Percentiles rank a stretch among this genome's conserved stretches.
Evolutionary conservation across 2,888 invertebrate species (phyloP).

Genomic region (Apamea epomidion): DNA sequence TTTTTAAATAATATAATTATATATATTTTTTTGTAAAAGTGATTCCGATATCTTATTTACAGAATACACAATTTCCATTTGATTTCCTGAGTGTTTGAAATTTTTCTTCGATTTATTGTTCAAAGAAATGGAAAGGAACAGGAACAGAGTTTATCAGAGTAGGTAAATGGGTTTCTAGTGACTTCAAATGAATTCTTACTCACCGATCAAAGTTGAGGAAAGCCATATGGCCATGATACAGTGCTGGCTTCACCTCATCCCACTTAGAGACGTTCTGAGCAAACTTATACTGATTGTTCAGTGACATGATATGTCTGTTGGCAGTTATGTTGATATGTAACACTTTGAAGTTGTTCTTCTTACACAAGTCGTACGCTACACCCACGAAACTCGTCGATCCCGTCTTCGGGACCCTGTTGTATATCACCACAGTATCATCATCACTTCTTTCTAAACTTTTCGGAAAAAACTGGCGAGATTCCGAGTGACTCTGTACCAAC

Average conservation of each 20-base stretch:
- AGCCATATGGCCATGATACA: constrained; percentile 99
- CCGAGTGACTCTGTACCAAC: constrained; percentile 78
- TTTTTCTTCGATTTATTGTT: neutral
- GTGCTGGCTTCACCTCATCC: constrained; percentile 97
- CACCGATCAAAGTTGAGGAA: constrained; percentile 98
- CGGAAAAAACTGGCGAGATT: constrained; percentile 84
- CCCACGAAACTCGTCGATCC: constrained; percentile 99
- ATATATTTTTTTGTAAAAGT: too few relatives aligned
- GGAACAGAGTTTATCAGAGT: neutral
- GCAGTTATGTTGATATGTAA: constrained; percentile 99
- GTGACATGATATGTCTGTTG: constrained; percentile 98
- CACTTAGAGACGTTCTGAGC: constrained; percentile 97
- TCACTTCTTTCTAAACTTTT: constrained; percentile 82
- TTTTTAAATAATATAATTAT: too few relatives aligned
- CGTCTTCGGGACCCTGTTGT: constrained; percentile 99
- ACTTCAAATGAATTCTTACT: constrained; percentile 67
- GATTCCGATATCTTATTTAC: too few relatives aligned
- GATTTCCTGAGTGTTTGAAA: too few relatives aligned
- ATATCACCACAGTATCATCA: constrained; percentile 95
- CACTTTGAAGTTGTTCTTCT: constrained; percentile 91
- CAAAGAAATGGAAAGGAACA: neutral
- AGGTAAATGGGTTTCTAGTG: rapidly evolving
- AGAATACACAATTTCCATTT: too few relatives aligned
- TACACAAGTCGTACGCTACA: constrained; percentile 96
- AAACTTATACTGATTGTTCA: constrained; percentile 97